Conservation (phyloP, 1,140 invertebrate genomes). For the Steinernema feltiae region DNA sequence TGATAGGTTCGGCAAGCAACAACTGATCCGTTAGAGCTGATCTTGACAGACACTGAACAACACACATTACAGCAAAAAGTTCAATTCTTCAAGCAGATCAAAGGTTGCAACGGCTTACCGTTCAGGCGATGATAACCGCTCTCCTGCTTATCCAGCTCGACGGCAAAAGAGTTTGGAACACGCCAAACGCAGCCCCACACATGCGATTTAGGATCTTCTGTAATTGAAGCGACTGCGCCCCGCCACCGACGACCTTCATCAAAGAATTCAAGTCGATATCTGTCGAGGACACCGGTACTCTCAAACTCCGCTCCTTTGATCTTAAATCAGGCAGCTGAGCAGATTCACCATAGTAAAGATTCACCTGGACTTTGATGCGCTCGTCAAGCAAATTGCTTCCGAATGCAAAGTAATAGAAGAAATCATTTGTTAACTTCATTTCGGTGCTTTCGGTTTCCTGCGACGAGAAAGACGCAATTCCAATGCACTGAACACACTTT, state of each 20-base stretch:
- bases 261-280: constrained; percentile 40
- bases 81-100: too few species aligned
- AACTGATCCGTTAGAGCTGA: not conserved
- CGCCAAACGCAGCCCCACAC: constrained; percentile 24
- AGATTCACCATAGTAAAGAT: too few species aligned
- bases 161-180: constrained; percentile 47
- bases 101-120: constrained; percentile 30
- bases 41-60: not conserved
- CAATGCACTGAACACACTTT: too few species aligned
- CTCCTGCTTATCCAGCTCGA: constrained; percentile 43
- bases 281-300: constrained; percentile 22
- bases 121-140: constrained; percentile 44
- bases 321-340: too few species aligned
- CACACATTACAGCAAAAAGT: too few species aligned
- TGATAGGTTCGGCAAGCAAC: constrained; percentile 50
- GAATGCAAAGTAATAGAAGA: constrained; percentile 46
- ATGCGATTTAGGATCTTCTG: not conserved
- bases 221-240: constrained; percentile 48
- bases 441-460: too few species aligned
- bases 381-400: constrained; percentile 45
- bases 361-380: constrained; percentile 48
- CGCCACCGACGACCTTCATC: constrained; percentile 38
- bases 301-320: constrained; percentile 40
- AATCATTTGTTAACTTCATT: not conserved
- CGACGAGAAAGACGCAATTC: too few species aligned